Percentiles rank a stretch among this genome's conserved stretches.
These are phyloP conservation scores for Platanista minor DNA, from an alignment of 2,113 vertebrate species.

Conservation along the genomic window DNA sequence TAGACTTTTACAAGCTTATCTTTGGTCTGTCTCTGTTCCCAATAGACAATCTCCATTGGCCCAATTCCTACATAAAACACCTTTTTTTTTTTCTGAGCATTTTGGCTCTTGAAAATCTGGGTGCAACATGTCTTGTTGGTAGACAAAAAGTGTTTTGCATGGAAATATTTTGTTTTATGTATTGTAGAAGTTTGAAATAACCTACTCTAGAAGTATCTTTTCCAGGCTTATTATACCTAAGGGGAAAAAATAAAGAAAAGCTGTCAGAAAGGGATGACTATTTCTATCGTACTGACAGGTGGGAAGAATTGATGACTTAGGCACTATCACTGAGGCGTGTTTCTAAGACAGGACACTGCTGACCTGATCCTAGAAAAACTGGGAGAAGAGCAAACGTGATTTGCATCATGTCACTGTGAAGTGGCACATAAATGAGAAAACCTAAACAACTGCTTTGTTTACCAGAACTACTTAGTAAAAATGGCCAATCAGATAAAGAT, in stretches of 20 bases:
- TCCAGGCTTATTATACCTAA: not conserved
- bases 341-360: not conserved
- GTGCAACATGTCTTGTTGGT: not conserved
- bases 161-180: constrained; percentile 33
- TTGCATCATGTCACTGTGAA: not conserved
- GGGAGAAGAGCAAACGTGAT: not conserved
- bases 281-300: not conserved
- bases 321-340: not conserved
- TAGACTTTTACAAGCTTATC: not conserved
- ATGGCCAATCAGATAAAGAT: not conserved
- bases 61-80: not conserved
- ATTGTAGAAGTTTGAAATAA: constrained; percentile 13
- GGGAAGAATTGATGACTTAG: not conserved
- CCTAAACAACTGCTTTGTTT: not conserved
- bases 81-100: not conserved
- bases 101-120: not conserved
- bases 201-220: not conserved
- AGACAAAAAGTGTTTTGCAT: not conserved
- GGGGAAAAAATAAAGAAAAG: not conserved
- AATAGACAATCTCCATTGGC: not conserved
- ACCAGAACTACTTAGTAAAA: not conserved
- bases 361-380: not conserved
- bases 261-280: not conserved
- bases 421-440: not conserved
- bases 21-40: not conserved